phyloP scores from a whole-genome alignment of 2,797 vertebrate genomes.

The Pipistrellus nathusii region DNA sequence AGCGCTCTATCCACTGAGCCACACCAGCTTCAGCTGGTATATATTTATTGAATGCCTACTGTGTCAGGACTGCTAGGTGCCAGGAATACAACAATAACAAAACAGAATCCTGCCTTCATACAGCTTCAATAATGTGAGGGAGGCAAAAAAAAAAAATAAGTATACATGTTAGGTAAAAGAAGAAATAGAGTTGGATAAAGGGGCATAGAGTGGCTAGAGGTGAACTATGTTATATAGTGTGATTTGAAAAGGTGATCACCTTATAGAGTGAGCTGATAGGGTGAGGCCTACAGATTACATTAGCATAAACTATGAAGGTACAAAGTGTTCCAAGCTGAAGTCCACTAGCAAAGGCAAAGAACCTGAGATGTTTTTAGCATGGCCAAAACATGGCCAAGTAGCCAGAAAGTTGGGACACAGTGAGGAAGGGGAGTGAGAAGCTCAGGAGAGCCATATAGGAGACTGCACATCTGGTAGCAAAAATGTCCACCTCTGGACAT shows the following conservation, averaged over 20 bases:
- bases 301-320: background rate
- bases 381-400: background rate
- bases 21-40: no score
- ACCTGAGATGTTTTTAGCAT: background rate
- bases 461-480: background rate
- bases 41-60: background rate
- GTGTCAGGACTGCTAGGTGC: background rate
- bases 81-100: conserved; percentile 1
- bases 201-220: background rate
- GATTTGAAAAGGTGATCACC: background rate
- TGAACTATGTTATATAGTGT: background rate
- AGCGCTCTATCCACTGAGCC: no score
- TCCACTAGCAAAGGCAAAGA: background rate
- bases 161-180: background rate
- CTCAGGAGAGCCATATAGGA: background rate
- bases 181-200: background rate
- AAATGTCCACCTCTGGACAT: background rate
- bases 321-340: background rate
- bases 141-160: background rate
- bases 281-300: background rate
- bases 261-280: background rate
- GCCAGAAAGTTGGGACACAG: background rate
- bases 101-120: background rate
- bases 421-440: background rate
- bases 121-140: background rate